Evolutionary conservation across 2,888 invertebrate genomes (phyloP).

Genomic region (Limulus polyphemus): DNA sequence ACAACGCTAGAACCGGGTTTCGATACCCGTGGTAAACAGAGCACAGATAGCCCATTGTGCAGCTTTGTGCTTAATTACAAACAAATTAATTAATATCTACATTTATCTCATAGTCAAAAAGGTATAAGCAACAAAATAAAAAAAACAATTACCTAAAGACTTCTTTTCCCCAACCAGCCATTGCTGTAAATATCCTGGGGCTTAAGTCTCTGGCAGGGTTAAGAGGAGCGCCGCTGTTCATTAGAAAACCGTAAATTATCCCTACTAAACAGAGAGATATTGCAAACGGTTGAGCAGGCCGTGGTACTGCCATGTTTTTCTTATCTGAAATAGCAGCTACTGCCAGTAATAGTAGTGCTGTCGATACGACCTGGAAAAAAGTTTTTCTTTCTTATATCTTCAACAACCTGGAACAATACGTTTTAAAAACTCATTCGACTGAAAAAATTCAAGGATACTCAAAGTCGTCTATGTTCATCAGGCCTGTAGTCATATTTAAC

Average conservation of each 20-base stretch:
- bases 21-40: no score
- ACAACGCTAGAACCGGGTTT: no score
- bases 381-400: no score
- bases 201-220: conserved; percentile 48
- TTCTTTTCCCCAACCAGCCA: conserved; percentile 40
- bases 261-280: conserved; percentile 28
- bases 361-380: conserved; percentile 10
- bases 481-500: no score
- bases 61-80: no score
- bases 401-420: no score
- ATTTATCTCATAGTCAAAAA: neutral
- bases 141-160: conserved; percentile 37
- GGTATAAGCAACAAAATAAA: neutral
- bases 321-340: conserved; percentile 9
- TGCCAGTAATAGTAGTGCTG: conserved; percentile 7
- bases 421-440: no score
- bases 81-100: neutral
- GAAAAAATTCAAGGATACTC: no score
- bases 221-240: conserved; percentile 46
- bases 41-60: no score
- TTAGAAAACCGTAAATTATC: conserved; percentile 38
- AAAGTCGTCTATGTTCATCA: no score
- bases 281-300: conserved; percentile 35
- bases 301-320: conserved; percentile 1
- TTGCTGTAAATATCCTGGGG: conserved; percentile 43